These are phyloP conservation scores for Clistopyga incitator DNA, from an alignment of 2,888 invertebrate species.

Conservation along the genomic window DNA sequence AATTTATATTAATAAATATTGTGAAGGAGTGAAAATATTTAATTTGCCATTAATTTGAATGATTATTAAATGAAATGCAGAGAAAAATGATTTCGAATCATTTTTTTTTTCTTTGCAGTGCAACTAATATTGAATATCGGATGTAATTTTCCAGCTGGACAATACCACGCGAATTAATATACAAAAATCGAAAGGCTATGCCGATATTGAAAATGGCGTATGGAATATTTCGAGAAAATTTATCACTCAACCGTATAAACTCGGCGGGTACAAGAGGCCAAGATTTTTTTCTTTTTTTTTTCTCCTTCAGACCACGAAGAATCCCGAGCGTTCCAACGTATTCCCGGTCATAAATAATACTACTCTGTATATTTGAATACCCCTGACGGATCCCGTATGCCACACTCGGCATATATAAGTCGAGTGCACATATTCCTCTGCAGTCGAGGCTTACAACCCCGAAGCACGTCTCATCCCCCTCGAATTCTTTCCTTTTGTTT, in stretches of 20 bases:
- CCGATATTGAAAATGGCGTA: neutral
- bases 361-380: slow-evolving; percentile 82
- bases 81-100: no score
- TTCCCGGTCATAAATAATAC: slow-evolving; percentile 82
- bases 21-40: no score
- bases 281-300: slow-evolving; percentile 64
- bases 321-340: slow-evolving; percentile 75
- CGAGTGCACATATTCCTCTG: slow-evolving; percentile 35
- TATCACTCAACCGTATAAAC: slow-evolving; percentile 56
- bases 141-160: neutral
- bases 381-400: slow-evolving; percentile 82
- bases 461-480: slow-evolving; percentile 57
- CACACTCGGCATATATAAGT: slow-evolving; percentile 69
- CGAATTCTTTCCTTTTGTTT: slow-evolving; percentile 78
- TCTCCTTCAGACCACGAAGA: slow-evolving; percentile 56
- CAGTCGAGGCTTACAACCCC: slow-evolving; percentile 47
- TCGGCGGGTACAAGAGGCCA: slow-evolving; percentile 65
- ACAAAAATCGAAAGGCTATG: neutral
- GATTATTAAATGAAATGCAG: no score
- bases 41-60: no score
- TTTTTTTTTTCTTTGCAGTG: neutral
- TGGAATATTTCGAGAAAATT: slow-evolving; percentile 49
- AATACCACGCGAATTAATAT: neutral
- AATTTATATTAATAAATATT: no score
- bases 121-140: neutral